Base-by-base conservation (phyloP, 2,888 invertebrate species). In the Empis livida region DNA sequence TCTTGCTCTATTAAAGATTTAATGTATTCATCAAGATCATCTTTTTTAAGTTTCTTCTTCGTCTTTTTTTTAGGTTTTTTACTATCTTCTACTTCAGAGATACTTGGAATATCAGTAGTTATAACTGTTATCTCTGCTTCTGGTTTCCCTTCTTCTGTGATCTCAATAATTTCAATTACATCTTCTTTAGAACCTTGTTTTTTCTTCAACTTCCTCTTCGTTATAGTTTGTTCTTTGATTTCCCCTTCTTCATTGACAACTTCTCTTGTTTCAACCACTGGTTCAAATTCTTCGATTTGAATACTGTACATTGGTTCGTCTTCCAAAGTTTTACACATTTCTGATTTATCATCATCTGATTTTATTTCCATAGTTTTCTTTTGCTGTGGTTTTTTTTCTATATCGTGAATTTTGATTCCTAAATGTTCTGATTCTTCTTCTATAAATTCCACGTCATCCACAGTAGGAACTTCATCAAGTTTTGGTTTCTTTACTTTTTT, bases 51-150 rank as follows among this genome's bases (percentile, higher is more conserved):
- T 49, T 66, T 64, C 53, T 70, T 64, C 32, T 49, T 55, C 55
- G 56, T 69, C 55, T 58, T 68, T 23, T 52, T 64, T 56, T 51
- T 68, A 57, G 56, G 68, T 61, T 45, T 71, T 54, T 48, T 62
- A n/a, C 6, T 31, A 60, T 8, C 56, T 61, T 10, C 20, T 23
- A 13, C 10, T 13, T 42, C 42, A 13, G 30, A 14, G 14, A 14
- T 31, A 2, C 15, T 14, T 10, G 16, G 42, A 14, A 55, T 55
- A 59, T 73, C 71, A 2, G 65, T 62, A 45, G 67, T 67, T 37
- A 66, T 63, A 31, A 74, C 64, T 6, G 68, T 61, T 2, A 71
- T 59, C 41, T 71, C 62, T 1, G 71, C 66, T 59, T 71, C 63
- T 0, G 62, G 61, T 38, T 69, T 61, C 11, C 64, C 65, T 49